A percentile compares a stretch with the other conserved stretches of the same genome.
Conservation (phyloP, 2,888 invertebrate species). For the Pterobdella sp. region DNA sequence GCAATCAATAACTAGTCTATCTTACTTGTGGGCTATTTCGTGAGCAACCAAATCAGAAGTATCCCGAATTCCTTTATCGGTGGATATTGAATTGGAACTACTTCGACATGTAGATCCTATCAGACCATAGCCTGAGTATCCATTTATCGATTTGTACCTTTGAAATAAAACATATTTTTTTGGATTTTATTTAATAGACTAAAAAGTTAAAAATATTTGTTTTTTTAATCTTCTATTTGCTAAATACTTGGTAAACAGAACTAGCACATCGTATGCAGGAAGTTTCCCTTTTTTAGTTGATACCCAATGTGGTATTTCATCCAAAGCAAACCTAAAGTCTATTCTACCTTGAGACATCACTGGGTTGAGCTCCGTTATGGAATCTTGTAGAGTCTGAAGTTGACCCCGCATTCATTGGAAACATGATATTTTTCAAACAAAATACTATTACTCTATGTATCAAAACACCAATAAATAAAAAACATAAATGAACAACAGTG, state of each 20-base stretch:
- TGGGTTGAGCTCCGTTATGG: background rate
- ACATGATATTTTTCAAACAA: constrained; percentile 1
- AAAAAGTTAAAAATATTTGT: background rate
- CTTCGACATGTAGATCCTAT: background rate
- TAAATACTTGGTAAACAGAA: background rate
- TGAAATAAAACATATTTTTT: background rate
- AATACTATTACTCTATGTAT: background rate
- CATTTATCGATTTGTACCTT: background rate
- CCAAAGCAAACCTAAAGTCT: background rate
- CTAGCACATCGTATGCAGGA: background rate
- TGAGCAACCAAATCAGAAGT: background rate
- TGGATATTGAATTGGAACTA: background rate
- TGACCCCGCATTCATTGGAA: background rate
- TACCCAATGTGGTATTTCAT: background rate
- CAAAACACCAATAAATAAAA: too few relatives aligned
- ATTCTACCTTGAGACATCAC: background rate
- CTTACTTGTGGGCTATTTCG: background rate
- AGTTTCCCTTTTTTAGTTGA: background rate
- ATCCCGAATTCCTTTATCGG: background rate
- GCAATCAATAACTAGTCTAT: background rate
- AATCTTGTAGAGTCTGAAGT: background rate
- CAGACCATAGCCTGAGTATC: background rate
- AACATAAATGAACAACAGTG: background rate
- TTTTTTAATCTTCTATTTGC: background rate
- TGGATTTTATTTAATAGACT: too few relatives aligned